Evolutionary conservation across 2,797 vertebrate species (phyloP), one percentile per base, ranked within the genome.

Genomic region (Selene dorsalis): DNA sequence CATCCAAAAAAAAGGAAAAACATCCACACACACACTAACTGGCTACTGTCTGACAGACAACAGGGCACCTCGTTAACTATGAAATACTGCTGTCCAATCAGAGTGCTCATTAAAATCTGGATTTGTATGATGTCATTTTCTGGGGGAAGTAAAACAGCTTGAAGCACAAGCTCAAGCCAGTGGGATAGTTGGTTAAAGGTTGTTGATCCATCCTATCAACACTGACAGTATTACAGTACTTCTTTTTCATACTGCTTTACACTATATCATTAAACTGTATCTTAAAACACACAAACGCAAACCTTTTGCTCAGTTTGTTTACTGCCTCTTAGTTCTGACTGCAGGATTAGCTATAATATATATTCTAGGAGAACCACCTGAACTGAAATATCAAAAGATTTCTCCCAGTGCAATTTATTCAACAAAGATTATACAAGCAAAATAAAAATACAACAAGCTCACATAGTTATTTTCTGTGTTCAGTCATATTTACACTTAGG

Each of bases 41-140:
- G 82, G 38, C 69, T 72, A 83, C 69, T 53, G 71, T 67, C 84
- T 84, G 68, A 80, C 78, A 87, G 81, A 67, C 84, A 87, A 82
- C 83, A 79, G 52, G 74, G 69, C 41, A 70, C 63, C 84, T 90
- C 30, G 45, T 89, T 90, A 88, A 75, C 71, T 73, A 73, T 79
- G 67, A 80, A 79, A 85, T 64, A 50, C 62, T 39, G 63, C 69
- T 65, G 79, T 86, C 88, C 89, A 91, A 90, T 92, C 85, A 91
- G 66, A 83, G 74, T 20, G 63, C 85, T 89, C 80, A 85, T 91
- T 89, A 87, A 90, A 89, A 89, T 72, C 68, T 65, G 55, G 63
- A 41, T 76, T 81, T 58, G 57, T 80, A 24, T 84, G 81, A 84
- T 85, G 78, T 68, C 73, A 83, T 79, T 87, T 86, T 86, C 70